A percentile compares a stretch with the other conserved stretches of the same genome.
phyloP scores from a whole-genome alignment of 2,113 vertebrate species.

The Rattus rattus region DNA sequence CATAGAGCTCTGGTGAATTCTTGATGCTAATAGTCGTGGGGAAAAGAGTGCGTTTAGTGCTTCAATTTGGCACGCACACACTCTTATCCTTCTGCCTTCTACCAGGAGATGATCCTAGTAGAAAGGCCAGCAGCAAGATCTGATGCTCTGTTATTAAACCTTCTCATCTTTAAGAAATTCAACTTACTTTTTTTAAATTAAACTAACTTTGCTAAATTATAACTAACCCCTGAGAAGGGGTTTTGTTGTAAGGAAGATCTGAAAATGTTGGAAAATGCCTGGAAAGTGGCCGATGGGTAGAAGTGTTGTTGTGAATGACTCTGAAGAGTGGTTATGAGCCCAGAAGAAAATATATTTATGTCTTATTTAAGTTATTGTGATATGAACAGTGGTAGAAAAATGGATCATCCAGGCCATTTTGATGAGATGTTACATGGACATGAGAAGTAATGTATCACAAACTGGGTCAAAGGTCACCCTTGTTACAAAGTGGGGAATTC shows the following conservation, averaged over 20 bases:
- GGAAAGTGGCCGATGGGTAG: neutral
- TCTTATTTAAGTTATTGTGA: neutral
- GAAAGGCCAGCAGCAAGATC: neutral
- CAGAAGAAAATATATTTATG: neutral
- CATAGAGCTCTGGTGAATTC: neutral
- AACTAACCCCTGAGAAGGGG: neutral
- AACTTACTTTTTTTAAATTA: too few species aligned
- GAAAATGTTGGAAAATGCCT: neutral
- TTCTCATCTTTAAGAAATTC: neutral
- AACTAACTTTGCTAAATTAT: too few species aligned
- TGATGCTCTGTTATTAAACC: neutral
- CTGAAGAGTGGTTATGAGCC: neutral
- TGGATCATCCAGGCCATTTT: neutral
- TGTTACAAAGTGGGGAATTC: neutral
- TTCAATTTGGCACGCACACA: fast-evolving
- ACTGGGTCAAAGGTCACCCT: neutral
- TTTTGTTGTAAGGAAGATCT: neutral
- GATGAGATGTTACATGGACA: neutral
- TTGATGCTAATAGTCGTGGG: neutral
- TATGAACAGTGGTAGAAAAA: neutral
- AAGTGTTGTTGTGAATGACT: neutral
- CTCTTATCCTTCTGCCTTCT: neutral
- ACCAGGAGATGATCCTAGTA: neutral
- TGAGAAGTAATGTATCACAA: neutral
- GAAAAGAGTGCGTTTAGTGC: neutral